A percentile compares a stretch with the other conserved stretches of the same genome.
Evolutionary conservation across 2,797 vertebrate species (phyloP).

Genomic region (Tenualosa thibaudeaui): DNA sequence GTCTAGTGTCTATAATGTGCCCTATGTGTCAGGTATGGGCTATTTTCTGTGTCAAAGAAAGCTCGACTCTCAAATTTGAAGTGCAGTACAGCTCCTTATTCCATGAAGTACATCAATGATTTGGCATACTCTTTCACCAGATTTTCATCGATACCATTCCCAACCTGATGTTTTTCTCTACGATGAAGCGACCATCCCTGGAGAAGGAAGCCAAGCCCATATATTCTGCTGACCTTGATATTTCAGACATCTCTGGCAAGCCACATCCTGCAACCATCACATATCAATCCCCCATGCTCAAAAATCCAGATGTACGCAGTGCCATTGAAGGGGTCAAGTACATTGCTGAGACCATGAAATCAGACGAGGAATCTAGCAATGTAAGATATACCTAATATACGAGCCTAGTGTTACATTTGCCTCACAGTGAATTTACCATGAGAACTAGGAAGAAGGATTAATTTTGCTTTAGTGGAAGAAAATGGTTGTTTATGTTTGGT

Average conservation of each 20-base stretch:
- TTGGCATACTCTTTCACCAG: slow-evolving; percentile 60
- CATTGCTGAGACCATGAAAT: slow-evolving; percentile 92
- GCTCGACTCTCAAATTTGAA: neutral
- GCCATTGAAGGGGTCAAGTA: slow-evolving; percentile 93
- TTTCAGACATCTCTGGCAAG: slow-evolving; percentile 93
- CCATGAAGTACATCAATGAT: neutral
- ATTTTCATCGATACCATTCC: slow-evolving; percentile 92
- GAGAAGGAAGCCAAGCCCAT: slow-evolving; percentile 82
- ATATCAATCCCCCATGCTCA: slow-evolving; percentile 86
- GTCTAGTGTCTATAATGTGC: neutral
- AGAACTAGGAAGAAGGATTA: neutral
- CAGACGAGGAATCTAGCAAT: slow-evolving; percentile 90
- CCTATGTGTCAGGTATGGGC: too few species aligned
- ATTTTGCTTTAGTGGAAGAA: neutral
- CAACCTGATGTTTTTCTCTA: slow-evolving; percentile 94
- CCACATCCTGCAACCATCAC: slow-evolving; percentile 72
- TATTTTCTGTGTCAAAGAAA: neutral
- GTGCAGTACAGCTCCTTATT: neutral
- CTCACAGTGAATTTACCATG: neutral
- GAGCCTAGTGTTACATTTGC: neutral
- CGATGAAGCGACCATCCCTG: slow-evolving; percentile 89
- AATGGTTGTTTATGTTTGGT: neutral
- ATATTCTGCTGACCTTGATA: slow-evolving; percentile 87
- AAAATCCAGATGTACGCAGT: slow-evolving; percentile 89
- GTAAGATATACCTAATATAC: slow-evolving; percentile 65